Percentiles rank a stretch among this genome's conserved stretches.
Evolutionary conservation across 1,140 invertebrate genomes (phyloP).

Genomic region (Galleria mellonella): DNA sequence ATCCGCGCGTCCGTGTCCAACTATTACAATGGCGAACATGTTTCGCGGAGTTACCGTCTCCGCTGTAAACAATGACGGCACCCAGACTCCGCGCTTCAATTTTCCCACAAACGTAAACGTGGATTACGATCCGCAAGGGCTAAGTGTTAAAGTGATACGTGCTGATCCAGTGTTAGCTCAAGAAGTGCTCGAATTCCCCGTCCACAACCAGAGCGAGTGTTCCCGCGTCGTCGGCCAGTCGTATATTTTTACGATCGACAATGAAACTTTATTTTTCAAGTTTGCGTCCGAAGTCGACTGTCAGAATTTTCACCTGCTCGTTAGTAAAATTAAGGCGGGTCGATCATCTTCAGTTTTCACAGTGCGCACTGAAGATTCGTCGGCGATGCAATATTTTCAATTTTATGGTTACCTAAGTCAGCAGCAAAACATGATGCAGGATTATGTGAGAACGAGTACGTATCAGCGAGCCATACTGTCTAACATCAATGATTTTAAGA

Average conservation of each 20-base stretch:
- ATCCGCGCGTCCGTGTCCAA: slow-evolving; percentile 35
- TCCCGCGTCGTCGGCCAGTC: slow-evolving; percentile 78
- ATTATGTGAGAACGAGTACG: slow-evolving; percentile 98
- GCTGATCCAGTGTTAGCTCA: slow-evolving; percentile 61
- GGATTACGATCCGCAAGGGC: slow-evolving; percentile 85
- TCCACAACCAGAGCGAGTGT: slow-evolving; percentile 81
- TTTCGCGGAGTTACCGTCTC: slow-evolving; percentile 82
- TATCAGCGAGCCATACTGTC: slow-evolving; percentile 97
- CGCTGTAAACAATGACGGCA: slow-evolving; percentile 80
- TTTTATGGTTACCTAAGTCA: slow-evolving; percentile 99
- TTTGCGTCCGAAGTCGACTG: slow-evolving; percentile 77
- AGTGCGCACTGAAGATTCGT: slow-evolving; percentile 97
- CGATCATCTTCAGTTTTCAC: slow-evolving; percentile 91
- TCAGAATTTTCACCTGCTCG: slow-evolving; percentile 84
- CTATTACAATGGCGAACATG: slow-evolving; percentile 80
- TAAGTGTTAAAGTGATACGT: slow-evolving; percentile 80
- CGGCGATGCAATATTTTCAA: slow-evolving; percentile 98
- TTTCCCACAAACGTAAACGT: slow-evolving; percentile 80
- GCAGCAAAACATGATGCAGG: slow-evolving; percentile 99
- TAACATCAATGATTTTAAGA: slow-evolving; percentile 93
- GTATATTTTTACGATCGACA: slow-evolving; percentile 82
- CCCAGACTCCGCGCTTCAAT: slow-evolving; percentile 79
- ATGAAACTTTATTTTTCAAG: slow-evolving; percentile 76
- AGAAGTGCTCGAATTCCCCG: slow-evolving; percentile 79
- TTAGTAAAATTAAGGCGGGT: slow-evolving; percentile 85